Conservation (phyloP, 1,140 invertebrate species). For the Caenorhabditis remanei region DNA sequence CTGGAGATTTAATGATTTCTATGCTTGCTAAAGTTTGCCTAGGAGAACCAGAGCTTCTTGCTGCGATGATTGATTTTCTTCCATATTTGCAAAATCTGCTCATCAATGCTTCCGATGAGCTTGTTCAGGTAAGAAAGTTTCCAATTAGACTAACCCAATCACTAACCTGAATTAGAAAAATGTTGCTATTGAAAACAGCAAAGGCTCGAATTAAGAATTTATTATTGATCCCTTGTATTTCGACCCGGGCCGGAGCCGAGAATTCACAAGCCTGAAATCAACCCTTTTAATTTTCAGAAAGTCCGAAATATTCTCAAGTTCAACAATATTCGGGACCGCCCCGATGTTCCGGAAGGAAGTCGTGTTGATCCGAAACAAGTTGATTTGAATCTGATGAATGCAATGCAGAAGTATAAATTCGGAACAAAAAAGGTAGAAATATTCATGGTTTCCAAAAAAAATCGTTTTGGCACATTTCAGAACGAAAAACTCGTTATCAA, state of each 20-base stretch:
- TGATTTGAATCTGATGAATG: neutral
- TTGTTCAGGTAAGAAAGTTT: neutral
- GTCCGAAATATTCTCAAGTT: neutral
- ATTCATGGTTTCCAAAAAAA: neutral
- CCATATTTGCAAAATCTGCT: neutral
- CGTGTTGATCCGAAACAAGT: neutral
- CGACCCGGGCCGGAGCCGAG: too few species aligned
- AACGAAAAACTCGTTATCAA: conserved; percentile 1
- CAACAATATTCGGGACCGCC: neutral
- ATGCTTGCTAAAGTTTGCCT: neutral
- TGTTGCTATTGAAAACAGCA: too few species aligned
- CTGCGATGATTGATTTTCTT: conserved; percentile 19
- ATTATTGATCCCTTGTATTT: too few species aligned
- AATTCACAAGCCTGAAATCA: too few species aligned
- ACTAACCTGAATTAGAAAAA: too few species aligned
- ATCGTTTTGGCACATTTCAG: neutral
- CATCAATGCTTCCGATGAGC: neutral
- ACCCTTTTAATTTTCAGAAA: neutral
- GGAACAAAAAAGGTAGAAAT: neutral
- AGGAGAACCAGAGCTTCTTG: neutral
- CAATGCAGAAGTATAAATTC: conserved; percentile 18
- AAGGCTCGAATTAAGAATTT: too few species aligned
- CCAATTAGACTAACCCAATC: too few species aligned
- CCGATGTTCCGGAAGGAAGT: neutral
- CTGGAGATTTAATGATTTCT: neutral